Percentiles rank a stretch among this genome's conserved stretches.
phyloP scores from a whole-genome alignment of 2,113 vertebrate species.

The Scophthalmus maximus region DNA sequence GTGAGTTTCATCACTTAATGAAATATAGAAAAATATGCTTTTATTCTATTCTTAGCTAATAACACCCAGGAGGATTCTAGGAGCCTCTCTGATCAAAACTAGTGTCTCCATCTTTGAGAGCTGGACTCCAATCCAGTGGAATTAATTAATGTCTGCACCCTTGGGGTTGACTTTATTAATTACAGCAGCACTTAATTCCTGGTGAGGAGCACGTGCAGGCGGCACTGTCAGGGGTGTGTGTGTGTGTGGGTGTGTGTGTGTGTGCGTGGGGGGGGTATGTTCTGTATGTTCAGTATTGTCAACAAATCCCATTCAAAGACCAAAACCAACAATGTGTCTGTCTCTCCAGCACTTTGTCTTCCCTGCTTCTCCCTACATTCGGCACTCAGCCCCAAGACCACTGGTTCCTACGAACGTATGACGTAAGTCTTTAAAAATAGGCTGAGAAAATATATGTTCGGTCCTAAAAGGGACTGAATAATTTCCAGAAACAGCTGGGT shows the following conservation, averaged over 20 bases:
- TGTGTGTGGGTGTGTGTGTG: neutral
- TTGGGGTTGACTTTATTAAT: constrained; percentile 79
- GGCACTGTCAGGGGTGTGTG: constrained; percentile 27
- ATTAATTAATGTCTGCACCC: constrained; percentile 78
- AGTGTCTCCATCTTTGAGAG: constrained; percentile 57
- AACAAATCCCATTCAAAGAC: neutral
- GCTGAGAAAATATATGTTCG: neutral
- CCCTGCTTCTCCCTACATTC: neutral
- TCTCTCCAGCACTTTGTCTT: neutral
- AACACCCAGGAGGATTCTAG: constrained; percentile 38
- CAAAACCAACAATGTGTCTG: neutral
- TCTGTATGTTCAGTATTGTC: neutral
- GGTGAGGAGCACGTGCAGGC: constrained; percentile 60
- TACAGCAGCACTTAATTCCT: constrained; percentile 76
- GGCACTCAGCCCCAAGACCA: neutral
- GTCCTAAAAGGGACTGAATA: neutral
- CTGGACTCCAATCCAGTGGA: constrained; percentile 66
- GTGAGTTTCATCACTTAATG: neutral
- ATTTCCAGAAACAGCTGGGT: constrained; percentile 1
- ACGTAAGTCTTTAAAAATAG: neutral
- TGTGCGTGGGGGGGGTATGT: constrained; percentile 6
- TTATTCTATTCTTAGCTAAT: constrained; percentile 13
- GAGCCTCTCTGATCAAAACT: constrained; percentile 33
- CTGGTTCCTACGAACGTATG: neutral
- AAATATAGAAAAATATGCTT: constrained; percentile 18